phyloP scores from a whole-genome alignment of 2,113 vertebrate genomes.

The Megaceryle torquata region DNA sequence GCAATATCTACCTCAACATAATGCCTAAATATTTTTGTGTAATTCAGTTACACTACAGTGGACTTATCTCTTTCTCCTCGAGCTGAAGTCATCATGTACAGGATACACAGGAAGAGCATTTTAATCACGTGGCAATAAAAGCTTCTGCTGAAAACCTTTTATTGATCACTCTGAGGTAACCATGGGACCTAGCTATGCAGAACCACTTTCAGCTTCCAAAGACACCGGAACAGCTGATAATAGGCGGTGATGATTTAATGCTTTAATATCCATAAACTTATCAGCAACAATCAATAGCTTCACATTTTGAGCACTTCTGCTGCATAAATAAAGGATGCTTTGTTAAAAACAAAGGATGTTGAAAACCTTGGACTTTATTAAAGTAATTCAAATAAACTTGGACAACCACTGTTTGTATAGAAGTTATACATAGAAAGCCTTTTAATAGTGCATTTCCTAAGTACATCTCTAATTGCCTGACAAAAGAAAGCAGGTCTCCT shows the following conservation, averaged over 20 bases:
- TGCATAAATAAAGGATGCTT: constrained; percentile 50
- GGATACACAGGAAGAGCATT: constrained; percentile 34
- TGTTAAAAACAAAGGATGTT: constrained; percentile 56
- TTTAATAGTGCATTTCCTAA: constrained; percentile 42
- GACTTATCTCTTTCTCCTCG: not conserved
- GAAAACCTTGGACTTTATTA: constrained; percentile 14
- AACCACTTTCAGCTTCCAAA: constrained; percentile 19
- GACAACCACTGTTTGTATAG: constrained; percentile 44
- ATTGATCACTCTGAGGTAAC: constrained; percentile 33
- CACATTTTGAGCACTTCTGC: constrained; percentile 34
- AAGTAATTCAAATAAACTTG: constrained; percentile 53
- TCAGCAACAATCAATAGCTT: constrained; percentile 52
- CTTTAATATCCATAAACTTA: constrained; percentile 58
- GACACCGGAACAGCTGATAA: constrained; percentile 8
- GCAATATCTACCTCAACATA: not conserved
- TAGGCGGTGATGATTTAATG: constrained; percentile 36
- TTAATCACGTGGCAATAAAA: constrained; percentile 49
- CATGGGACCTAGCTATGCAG: not conserved
- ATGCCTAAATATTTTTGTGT: not conserved
- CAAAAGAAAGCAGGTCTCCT: constrained; percentile 52
- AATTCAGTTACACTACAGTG: not conserved
- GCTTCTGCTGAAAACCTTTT: constrained; percentile 58
- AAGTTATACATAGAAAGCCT: constrained; percentile 57
- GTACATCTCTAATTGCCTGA: constrained; percentile 36
- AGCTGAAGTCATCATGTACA: constrained; percentile 10